Percentiles rank a stretch among this genome's conserved stretches.
Evolutionary conservation across 2,888 invertebrate species (phyloP).

Genomic region (Apocheima hispidaria): DNA sequence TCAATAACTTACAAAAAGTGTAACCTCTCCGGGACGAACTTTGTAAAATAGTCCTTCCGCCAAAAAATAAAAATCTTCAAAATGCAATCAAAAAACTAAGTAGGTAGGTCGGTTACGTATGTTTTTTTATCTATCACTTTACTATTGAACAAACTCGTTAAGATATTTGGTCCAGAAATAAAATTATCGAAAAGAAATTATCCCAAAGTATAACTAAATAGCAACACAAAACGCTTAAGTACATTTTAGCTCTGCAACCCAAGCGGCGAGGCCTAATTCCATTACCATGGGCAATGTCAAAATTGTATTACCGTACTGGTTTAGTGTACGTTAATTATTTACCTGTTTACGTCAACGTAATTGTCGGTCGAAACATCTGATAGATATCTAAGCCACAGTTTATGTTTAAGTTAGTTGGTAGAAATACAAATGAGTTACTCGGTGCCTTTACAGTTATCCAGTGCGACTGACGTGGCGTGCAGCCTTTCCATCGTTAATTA

Average conservation of each 20-base stretch:
- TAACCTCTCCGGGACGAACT: no score
- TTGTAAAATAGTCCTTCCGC: no score
- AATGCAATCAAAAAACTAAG: no score
- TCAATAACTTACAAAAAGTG: no score
- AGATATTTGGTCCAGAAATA: no score
- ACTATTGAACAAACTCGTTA: no score
- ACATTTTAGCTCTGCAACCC: constrained; percentile 12
- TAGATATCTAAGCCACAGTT: constrained; percentile 28
- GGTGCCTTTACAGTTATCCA: no score
- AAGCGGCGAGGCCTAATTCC: constrained; percentile 13
- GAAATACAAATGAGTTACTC: constrained; percentile 12
- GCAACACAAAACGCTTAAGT: constrained; percentile 2
- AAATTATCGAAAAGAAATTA: not conserved
- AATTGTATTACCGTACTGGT: constrained; percentile 24
- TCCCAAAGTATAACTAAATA: not conserved
- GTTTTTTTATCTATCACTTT: no score
- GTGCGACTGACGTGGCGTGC: not conserved
- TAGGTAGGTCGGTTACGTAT: no score
- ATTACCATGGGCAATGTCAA: constrained; percentile 27
- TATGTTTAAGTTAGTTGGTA: constrained; percentile 14
- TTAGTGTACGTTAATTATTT: constrained; percentile 30
- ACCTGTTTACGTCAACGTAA: constrained; percentile 32
- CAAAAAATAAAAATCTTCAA: no score
- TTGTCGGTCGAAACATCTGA: constrained; percentile 23
- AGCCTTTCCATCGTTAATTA: not conserved